Evolutionary conservation across 2,888 invertebrate genomes (phyloP).

Genomic region (Incurvaria masculella): DNA sequence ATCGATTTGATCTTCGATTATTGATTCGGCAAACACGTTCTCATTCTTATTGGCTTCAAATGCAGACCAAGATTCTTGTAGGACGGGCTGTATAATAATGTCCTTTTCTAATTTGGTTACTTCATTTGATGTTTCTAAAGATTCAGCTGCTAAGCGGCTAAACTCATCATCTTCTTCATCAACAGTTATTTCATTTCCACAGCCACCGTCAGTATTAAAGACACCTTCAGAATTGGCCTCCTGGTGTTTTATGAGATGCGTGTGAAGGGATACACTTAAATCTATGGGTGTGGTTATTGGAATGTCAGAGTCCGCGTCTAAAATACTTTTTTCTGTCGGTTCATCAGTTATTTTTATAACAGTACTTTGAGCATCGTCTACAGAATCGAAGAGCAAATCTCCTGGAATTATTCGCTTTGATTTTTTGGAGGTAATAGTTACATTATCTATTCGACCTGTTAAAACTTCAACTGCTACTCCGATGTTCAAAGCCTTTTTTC

Average conservation of each 20-base stretch:
- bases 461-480: slow-evolving; percentile 86
- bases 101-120: slow-evolving; percentile 41
- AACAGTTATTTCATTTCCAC: slow-evolving; percentile 22
- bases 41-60: slow-evolving; percentile 57
- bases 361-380: slow-evolving; percentile 29
- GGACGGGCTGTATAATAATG: slow-evolving; percentile 39
- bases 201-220: slow-evolving; percentile 14
- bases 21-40: slow-evolving; percentile 41
- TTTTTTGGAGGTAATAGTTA: slow-evolving; percentile 57
- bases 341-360: slow-evolving; percentile 57
- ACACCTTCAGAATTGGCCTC: slow-evolving; percentile 25
- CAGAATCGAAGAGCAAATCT: slow-evolving; percentile 66
- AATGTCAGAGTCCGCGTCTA: slow-evolving; percentile 72
- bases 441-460: slow-evolving; percentile 77
- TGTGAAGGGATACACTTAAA: slow-evolving; percentile 62
- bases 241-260: slow-evolving; percentile 47
- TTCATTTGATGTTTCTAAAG: slow-evolving; percentile 58
- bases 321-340: slow-evolving; percentile 63
- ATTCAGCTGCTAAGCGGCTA: slow-evolving; percentile 73
- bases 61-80: slow-evolving; percentile 62
- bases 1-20: slow-evolving; percentile 47
- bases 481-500: slow-evolving; percentile 76
- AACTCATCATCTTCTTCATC: slow-evolving; percentile 76
- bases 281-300: slow-evolving; percentile 69
- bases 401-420: slow-evolving; percentile 61